These are phyloP conservation scores for Eulemur mongoz DNA, from an alignment of 2,797 vertebrate genomes.

Conservation along the genomic window DNA sequence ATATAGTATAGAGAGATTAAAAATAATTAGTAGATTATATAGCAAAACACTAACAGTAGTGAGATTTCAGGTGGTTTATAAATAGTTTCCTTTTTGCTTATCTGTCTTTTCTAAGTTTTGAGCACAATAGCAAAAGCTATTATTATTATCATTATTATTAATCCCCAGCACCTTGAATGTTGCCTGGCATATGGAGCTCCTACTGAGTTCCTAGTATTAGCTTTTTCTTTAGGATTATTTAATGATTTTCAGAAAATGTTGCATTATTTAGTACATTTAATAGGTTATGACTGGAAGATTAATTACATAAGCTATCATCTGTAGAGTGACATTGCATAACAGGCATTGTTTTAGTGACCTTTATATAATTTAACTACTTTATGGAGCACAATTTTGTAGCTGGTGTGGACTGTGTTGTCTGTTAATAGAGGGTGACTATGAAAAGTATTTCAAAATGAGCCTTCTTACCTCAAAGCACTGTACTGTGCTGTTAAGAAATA, in stretches of 20 bases:
- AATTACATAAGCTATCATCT: background rate
- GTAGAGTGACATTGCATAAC: background rate
- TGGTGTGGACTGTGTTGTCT: background rate
- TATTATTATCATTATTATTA: background rate
- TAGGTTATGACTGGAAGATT: background rate
- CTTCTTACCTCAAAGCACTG: background rate
- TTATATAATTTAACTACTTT: background rate
- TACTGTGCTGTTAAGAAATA: background rate
- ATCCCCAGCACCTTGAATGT: no score
- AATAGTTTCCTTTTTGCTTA: background rate
- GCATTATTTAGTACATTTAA: background rate
- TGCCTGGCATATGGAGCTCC: background rate
- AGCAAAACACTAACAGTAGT: background rate
- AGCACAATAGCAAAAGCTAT: background rate
- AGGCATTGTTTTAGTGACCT: background rate
- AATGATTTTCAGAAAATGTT: constrained; percentile 9
- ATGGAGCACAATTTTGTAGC: background rate
- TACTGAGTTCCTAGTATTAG: background rate
- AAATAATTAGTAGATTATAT: background rate
- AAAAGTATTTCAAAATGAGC: background rate
- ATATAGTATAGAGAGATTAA: background rate
- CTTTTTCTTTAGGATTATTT: background rate
- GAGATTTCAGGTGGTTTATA: background rate
- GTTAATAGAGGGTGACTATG: background rate
- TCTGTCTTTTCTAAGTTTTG: background rate